Evolutionary conservation across 1,140 invertebrate genomes (phyloP).

Genomic region (Ptiloglossa arizonensis): DNA sequence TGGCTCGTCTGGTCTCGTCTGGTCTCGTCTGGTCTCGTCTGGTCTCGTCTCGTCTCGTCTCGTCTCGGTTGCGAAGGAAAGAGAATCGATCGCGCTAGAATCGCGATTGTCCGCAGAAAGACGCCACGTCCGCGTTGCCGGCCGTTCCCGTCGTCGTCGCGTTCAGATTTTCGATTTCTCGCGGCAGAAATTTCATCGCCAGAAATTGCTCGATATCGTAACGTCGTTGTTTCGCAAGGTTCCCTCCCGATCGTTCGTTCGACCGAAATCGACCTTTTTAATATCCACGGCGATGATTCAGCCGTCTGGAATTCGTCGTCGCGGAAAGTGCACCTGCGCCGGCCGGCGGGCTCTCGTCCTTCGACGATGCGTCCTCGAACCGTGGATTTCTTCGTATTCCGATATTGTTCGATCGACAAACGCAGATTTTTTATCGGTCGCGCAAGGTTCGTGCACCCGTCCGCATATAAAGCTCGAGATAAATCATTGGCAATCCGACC

Average conservation of each 20-base stretch:
- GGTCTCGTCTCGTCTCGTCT: no score
- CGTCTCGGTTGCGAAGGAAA: no score
- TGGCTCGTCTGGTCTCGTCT: not conserved
- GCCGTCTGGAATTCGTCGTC: constrained; percentile 61
- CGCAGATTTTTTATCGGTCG: constrained; percentile 22
- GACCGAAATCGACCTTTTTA: not conserved
- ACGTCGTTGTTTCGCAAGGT: not conserved
- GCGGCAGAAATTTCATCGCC: not conserved
- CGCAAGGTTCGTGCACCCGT: constrained; percentile 16
- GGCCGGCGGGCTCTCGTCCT: constrained; percentile 24
- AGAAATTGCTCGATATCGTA: not conserved
- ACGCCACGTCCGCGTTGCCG: no score
- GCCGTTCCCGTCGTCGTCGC: not conserved
- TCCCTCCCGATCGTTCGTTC: not conserved
- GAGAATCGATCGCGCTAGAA: constrained; percentile 10
- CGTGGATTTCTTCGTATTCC: constrained; percentile 56
- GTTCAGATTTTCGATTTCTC: not conserved
- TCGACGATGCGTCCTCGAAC: constrained; percentile 39
- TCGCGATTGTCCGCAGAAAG: constrained; percentile 13
- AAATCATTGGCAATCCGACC: not conserved
- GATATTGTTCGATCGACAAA: constrained; percentile 45
- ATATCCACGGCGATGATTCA: constrained; percentile 57
- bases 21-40: no score
- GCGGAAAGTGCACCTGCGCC: constrained; percentile 53
- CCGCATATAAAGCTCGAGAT: constrained; percentile 42